A percentile compares a stretch with the other conserved stretches of the same genome.
phyloP scores from a whole-genome alignment of 1,140 invertebrate species.

The Bilobella aurantiaca region DNA sequence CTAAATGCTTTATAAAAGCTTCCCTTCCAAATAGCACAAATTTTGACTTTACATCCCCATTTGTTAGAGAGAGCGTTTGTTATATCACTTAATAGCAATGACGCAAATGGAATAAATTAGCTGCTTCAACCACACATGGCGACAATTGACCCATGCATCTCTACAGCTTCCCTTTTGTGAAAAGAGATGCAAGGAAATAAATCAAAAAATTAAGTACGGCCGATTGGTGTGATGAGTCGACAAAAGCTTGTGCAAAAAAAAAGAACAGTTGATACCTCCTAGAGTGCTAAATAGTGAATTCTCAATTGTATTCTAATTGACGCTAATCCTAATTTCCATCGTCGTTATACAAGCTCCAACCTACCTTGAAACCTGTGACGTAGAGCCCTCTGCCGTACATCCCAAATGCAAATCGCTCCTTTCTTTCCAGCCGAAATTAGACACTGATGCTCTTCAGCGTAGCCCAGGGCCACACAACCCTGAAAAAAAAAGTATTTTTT shows the following conservation, averaged over 20 bases:
- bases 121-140: neutral
- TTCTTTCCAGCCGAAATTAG: constrained; percentile 90
- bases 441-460: constrained; percentile 77
- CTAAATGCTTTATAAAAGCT: no score
- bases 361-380: constrained; percentile 76
- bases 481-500: constrained; percentile 38
- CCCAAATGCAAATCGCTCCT: constrained; percentile 90
- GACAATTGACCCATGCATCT: no score
- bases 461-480: constrained; percentile 70
- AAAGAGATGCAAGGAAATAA: neutral
- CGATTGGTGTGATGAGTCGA: neutral
- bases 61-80: no score
- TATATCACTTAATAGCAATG: constrained; percentile 1
- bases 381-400: constrained; percentile 75
- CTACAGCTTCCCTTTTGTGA: no score
- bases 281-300: neutral
- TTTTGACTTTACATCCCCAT: no score
- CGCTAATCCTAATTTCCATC: constrained; percentile 23
- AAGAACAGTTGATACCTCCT: neutral
- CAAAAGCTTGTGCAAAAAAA: neutral
- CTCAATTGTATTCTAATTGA: neutral
- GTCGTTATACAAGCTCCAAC: constrained; percentile 18
- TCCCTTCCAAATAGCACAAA: no score
- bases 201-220: neutral
- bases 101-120: constrained; percentile 8